Evolutionary conservation across 2,113 vertebrate species (phyloP), one percentile per base, ranked within the genome.

Genomic region (Pachycephala philippinensis): DNA sequence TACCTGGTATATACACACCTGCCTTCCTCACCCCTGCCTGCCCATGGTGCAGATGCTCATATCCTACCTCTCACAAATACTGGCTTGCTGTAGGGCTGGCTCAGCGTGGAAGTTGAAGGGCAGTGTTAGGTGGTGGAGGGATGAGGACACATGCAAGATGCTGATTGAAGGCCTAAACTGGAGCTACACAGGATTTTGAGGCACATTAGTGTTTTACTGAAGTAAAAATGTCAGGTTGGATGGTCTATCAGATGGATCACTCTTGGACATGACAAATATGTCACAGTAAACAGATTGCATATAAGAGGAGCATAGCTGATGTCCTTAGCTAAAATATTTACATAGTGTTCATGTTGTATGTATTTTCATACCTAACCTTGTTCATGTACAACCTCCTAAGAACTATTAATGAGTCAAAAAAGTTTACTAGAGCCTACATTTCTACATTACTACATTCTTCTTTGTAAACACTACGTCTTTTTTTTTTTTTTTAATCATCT

Each of bases 121-220:
- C 24, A 71, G 18, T 31, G 11, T n/a, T 22, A 40, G 21, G 10
- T 12, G 3, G 8, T 76, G 19, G 10, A 44, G 3, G 24, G 22
- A 17, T 79, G 35, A 79, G 18, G 7, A 27, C 24, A 13, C 0
- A 0, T 24, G 8, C 19, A 47, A 71, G 8, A 4, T 42, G 23
- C 9, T 71, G 47, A 18, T 57, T 7, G 0, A 17, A 72, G 27
- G 13, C 9, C 10, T 61, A 28, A 93, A n/a, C n/a, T n/a, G 37
- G 27, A 91, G 8, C 19, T 78, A n/a, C 14, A n/a, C 2, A 57
- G 56, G 28, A 35, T 78, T 82, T 78, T 3, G 7, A 84, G 33
- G 26, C 10, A 66, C 7, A 5, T 17, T 7, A 9, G 5, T 35
- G 33, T 74, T 64, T 91, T 33, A 44, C n/a, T 74, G 30, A 66